Conservation (phyloP, 2,888 invertebrate species). For the Resseliella maxima region DNA sequence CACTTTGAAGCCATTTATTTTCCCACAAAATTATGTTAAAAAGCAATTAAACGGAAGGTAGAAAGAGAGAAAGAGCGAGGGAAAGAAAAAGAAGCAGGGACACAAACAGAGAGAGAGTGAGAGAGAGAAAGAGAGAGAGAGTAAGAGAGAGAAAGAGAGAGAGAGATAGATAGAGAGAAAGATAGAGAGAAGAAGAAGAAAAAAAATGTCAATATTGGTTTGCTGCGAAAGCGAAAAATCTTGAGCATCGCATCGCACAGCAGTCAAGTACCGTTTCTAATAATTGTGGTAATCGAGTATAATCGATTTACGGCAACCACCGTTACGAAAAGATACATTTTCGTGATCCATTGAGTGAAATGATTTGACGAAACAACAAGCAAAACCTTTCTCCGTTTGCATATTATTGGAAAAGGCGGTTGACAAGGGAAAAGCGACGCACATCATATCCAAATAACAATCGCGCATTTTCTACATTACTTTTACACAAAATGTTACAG, state of each 20-base stretch:
- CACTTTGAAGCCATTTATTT: not conserved
- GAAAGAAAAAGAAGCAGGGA: too few relatives aligned
- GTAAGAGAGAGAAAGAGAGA: too few relatives aligned
- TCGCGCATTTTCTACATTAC: not conserved
- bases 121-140: too few relatives aligned
- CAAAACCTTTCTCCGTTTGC: constrained; percentile 6
- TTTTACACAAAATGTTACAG: not conserved
- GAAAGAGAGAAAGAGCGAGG: too few relatives aligned
- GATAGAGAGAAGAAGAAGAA: too few relatives aligned
- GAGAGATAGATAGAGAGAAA: too few relatives aligned
- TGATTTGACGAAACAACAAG: constrained; percentile 30
- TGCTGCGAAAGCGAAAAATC: constrained; percentile 25
- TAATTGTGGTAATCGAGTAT: constrained; percentile 23
- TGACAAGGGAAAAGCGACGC: constrained; percentile 25
- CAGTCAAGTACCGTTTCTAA: constrained; percentile 39
- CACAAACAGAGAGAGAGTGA: too few relatives aligned
- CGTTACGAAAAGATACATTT: constrained; percentile 44
- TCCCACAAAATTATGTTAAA: constrained; percentile 32
- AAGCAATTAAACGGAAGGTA: constrained; percentile 51
- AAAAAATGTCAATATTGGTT: constrained; percentile 35
- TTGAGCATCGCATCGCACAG: not conserved
- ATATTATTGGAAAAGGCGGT: not conserved
- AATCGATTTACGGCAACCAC: constrained; percentile 44
- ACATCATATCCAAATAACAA: constrained; percentile 23
- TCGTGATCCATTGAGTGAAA: constrained; percentile 36